phyloP scores from a whole-genome alignment of 1,140 invertebrate genomes.

The Lithobius niger region DNA sequence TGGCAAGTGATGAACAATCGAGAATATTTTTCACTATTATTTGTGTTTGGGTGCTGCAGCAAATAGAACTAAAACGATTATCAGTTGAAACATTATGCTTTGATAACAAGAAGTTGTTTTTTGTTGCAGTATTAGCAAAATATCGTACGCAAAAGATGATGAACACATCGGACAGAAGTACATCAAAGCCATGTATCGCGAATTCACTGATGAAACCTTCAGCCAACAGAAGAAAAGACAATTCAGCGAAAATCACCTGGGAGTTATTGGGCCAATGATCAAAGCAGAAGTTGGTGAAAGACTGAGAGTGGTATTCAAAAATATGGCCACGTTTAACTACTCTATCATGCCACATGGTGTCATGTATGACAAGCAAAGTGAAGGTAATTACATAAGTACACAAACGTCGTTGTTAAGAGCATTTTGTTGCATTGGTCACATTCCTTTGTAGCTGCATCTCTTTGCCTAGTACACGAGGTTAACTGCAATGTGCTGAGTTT shows the following conservation, averaged over 20 bases:
- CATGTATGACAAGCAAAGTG: conserved; percentile 18
- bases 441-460: too few relatives aligned
- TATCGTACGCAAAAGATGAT: conserved; percentile 2
- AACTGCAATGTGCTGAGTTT: too few relatives aligned
- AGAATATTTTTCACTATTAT: not conserved
- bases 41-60: not conserved
- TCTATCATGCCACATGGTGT: conserved; percentile 20
- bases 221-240: conserved; percentile 14
- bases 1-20: not conserved
- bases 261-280: conserved; percentile 25
- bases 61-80: not conserved
- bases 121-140: not conserved
- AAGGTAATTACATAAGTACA: too few relatives aligned
- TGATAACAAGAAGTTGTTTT: not conserved
- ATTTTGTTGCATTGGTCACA: too few relatives aligned
- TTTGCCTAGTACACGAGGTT: too few relatives aligned
- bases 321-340: conserved; percentile 19
- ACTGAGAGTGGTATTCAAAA: conserved; percentile 23
- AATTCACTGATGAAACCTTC: conserved; percentile 27
- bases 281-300: conserved; percentile 26
- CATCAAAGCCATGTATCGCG: conserved; percentile 26
- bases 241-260: conserved; percentile 20
- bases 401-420: too few relatives aligned
- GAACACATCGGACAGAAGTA: conserved; percentile 22
- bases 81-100: not conserved